Conservation (phyloP, 2,888 invertebrate genomes). For the Spilosoma lubricipeda region DNA sequence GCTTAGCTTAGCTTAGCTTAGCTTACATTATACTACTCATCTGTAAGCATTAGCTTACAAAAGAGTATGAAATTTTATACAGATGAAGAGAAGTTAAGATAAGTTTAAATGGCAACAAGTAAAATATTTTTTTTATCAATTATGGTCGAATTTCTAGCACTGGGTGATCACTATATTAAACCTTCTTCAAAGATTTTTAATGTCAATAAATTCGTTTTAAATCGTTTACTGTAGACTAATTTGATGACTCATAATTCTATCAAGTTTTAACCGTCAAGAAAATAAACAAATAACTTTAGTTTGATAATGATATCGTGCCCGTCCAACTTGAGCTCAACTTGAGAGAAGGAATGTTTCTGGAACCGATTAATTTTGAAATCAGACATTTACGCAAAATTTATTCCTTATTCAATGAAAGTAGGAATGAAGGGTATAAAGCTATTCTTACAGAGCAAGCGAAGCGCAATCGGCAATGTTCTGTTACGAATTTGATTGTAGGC, state of each 20-base stretch:
- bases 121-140: too few species aligned
- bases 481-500: neutral
- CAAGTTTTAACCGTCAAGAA: neutral
- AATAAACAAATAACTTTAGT: slow-evolving; percentile 27
- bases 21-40: too few species aligned
- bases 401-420: slow-evolving; percentile 50
- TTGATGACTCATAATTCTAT: neutral
- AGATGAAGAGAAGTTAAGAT: too few species aligned
- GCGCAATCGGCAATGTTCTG: slow-evolving; percentile 10
- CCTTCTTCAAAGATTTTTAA: too few species aligned
- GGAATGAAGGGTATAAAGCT: slow-evolving; percentile 27
- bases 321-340: slow-evolving; percentile 32
- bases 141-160: too few species aligned
- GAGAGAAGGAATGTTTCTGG: slow-evolving; percentile 44
- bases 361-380: slow-evolving; percentile 68
- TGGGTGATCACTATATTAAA: too few species aligned
- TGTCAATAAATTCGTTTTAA: neutral
- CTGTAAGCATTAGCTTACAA: too few species aligned
- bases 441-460: slow-evolving; percentile 10
- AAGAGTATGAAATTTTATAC: too few species aligned
- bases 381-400: slow-evolving; percentile 60
- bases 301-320: slow-evolving; percentile 31
- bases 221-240: neutral
- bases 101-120: too few species aligned
- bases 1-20: too few species aligned